Percentiles rank a stretch among this genome's conserved stretches.
phyloP scores from a whole-genome alignment of 2,888 invertebrate species.

The Dolomedes plantarius region DNA sequence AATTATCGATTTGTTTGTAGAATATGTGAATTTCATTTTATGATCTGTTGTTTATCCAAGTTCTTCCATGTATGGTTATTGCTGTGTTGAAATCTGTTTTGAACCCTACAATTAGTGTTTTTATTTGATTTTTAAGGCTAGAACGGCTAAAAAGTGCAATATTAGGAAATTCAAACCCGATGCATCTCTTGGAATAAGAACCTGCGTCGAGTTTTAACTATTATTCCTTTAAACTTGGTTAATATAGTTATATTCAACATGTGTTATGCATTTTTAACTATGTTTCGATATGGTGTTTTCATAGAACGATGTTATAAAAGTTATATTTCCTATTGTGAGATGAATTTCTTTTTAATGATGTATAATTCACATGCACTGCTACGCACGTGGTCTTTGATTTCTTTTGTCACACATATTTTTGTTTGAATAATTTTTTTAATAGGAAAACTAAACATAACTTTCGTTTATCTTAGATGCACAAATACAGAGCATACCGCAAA shows the following conservation, averaged over 20 bases:
- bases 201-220: slow-evolving; percentile 19
- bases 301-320: slow-evolving; percentile 45
- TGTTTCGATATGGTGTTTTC: slow-evolving; percentile 49
- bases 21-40: slow-evolving; percentile 46
- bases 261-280: slow-evolving; percentile 53
- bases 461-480: too few species aligned
- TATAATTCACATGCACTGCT: slow-evolving; percentile 43
- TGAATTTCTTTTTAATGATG: slow-evolving; percentile 27
- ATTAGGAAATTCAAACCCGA: slow-evolving; percentile 39
- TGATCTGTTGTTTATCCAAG: slow-evolving; percentile 59
- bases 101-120: slow-evolving; percentile 32
- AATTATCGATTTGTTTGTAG: slow-evolving; percentile 33
- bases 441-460: too few species aligned
- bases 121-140: slow-evolving; percentile 44
- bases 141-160: slow-evolving; percentile 56
- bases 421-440: neutral
- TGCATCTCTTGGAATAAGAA: neutral
- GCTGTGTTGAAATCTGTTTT: slow-evolving; percentile 33
- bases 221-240: slow-evolving; percentile 56
- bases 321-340: slow-evolving; percentile 39
- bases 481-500: too few species aligned
- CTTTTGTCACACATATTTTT: neutral
- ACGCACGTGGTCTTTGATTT: slow-evolving; percentile 42
- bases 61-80: slow-evolving; percentile 57
- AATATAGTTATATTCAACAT: slow-evolving; percentile 34